Conservation (phyloP, 2,797 vertebrate species). For the Dendrocincla fuliginosa region DNA sequence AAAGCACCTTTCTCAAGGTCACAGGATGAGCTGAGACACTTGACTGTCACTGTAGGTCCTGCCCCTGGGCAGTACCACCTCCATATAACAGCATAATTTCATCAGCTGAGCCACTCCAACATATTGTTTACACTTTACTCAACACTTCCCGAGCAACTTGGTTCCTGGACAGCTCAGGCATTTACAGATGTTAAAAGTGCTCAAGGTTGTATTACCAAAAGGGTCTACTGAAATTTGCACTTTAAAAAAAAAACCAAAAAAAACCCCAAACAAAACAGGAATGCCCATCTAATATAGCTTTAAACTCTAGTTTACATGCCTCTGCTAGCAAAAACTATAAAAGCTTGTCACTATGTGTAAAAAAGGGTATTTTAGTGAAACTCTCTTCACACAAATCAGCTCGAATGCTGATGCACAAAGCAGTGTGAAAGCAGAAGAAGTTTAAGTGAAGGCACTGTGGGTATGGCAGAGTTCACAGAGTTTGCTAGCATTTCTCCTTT, state of each 20-base stretch:
- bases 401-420: background rate
- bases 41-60: rapidly evolving
- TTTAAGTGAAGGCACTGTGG: background rate
- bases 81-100: background rate
- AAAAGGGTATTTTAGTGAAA: conserved; percentile 17
- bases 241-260: background rate
- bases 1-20: background rate
- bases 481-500: conserved; percentile 23
- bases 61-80: background rate
- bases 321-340: background rate
- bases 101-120: background rate
- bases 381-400: background rate
- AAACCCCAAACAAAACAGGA: background rate
- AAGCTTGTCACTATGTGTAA: background rate
- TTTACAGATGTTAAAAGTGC: background rate
- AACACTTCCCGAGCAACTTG: background rate
- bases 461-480: conserved; percentile 1
- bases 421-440: background rate
- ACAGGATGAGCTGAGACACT: background rate
- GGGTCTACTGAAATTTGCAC: background rate
- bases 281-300: background rate
- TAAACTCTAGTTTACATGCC: background rate
- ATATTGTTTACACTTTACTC: background rate
- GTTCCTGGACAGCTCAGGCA: background rate
- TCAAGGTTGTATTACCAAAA: background rate